Conservation (phyloP, 2,797 vertebrate species). For the Melanotaenia trifasciata region DNA sequence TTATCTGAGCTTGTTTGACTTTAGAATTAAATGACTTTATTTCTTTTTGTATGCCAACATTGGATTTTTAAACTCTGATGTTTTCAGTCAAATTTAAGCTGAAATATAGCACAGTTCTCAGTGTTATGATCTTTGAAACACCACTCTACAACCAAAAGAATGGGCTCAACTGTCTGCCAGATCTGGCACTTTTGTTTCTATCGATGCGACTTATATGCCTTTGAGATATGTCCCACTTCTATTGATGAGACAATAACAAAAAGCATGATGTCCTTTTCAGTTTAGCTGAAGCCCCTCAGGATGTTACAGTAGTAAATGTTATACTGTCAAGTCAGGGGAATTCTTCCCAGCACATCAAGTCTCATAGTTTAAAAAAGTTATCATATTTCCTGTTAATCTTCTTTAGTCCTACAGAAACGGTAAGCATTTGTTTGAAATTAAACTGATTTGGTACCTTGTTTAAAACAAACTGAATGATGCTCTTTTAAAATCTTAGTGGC, state of each 20-base stretch:
- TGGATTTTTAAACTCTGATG: not conserved
- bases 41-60: not conserved
- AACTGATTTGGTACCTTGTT: slow-evolving; percentile 23
- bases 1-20: not conserved
- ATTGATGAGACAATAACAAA: slow-evolving; percentile 34
- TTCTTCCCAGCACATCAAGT: slow-evolving; percentile 43
- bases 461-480: not conserved
- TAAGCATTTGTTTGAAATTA: slow-evolving; percentile 44
- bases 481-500: too few species aligned
- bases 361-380: slow-evolving; percentile 26
- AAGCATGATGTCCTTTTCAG: slow-evolving; percentile 46
- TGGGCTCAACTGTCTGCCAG: not conserved
- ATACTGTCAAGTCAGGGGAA: slow-evolving; percentile 32
- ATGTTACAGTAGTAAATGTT: slow-evolving; percentile 41
- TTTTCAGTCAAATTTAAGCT: not conserved
- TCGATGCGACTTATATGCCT: slow-evolving; percentile 24
- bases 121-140: not conserved
- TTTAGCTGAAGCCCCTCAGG: slow-evolving; percentile 21
- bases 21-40: not conserved
- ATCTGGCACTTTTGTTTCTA: slow-evolving; percentile 19
- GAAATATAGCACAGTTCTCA: too few species aligned
- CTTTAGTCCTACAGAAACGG: slow-evolving; percentile 23
- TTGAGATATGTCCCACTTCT: slow-evolving; percentile 40
- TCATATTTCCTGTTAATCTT: slow-evolving; percentile 32
- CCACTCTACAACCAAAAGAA: not conserved